phyloP scores from a whole-genome alignment of 1,140 invertebrate species.

The Drosophila kanapiae region DNA sequence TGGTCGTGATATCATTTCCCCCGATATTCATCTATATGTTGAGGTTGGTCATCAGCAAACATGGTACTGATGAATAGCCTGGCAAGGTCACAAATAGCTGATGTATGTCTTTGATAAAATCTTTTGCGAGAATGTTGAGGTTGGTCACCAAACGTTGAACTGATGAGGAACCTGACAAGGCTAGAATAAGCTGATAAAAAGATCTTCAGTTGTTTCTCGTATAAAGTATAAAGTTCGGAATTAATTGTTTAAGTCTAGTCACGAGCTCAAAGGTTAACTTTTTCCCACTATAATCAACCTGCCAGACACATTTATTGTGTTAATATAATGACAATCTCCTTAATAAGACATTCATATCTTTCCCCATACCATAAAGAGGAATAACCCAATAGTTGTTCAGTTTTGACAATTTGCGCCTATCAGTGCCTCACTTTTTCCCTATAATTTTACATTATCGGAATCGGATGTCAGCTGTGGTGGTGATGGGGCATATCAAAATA shows the following conservation, averaged over 20 bases:
- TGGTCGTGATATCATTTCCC: no score
- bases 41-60: not conserved
- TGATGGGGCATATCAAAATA: constrained; percentile 38
- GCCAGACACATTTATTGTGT: not conserved
- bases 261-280: not conserved
- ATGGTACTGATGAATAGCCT: not conserved
- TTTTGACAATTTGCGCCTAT: constrained; percentile 18
- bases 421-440: constrained; percentile 18
- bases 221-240: not conserved
- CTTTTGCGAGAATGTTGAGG: no score
- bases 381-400: not conserved
- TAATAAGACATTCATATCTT: not conserved
- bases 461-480: constrained; percentile 22
- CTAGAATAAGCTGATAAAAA: no score
- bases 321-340: not conserved
- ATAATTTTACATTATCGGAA: constrained; percentile 39
- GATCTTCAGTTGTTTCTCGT: not conserved
- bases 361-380: not conserved
- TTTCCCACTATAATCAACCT: not conserved
- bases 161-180: no score
- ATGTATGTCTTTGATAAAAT: no score
- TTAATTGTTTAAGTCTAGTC: no score
- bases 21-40: not conserved
- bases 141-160: not conserved
- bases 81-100: not conserved